Evolutionary conservation across 2,888 invertebrate genomes (phyloP).

Genomic region (Xylocampa areola): DNA sequence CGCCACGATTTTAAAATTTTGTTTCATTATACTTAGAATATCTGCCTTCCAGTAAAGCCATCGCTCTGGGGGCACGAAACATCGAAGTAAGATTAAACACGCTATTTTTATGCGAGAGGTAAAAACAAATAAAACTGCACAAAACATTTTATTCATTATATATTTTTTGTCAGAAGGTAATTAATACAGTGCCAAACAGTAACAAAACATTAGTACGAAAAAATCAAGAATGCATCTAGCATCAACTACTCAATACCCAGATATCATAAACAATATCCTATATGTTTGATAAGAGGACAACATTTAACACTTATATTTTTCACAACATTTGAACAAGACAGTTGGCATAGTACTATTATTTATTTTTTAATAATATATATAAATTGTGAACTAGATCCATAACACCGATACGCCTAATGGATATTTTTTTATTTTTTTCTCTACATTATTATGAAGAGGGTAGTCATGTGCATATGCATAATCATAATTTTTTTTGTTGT

Average conservation of each 20-base stretch:
- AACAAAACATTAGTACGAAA: slow-evolving; percentile 89
- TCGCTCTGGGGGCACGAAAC: too few relatives aligned
- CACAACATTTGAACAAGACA: slow-evolving; percentile 86
- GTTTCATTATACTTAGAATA: too few relatives aligned
- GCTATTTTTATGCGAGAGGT: too few relatives aligned
- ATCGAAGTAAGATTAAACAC: too few relatives aligned
- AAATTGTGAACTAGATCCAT: slow-evolving; percentile 84
- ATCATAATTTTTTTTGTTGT: slow-evolving; percentile 26
- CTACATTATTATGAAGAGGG: slow-evolving; percentile 73
- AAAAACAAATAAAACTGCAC: slow-evolving; percentile 78
- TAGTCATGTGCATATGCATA: slow-evolving; percentile 70
- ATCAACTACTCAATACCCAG: slow-evolving; percentile 84
- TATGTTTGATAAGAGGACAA: slow-evolving; percentile 77
- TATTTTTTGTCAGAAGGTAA: slow-evolving; percentile 90
- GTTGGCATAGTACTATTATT: slow-evolving; percentile 74
- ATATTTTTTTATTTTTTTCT: slow-evolving; percentile 76
- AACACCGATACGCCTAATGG: slow-evolving; percentile 87
- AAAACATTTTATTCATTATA: slow-evolving; percentile 84
- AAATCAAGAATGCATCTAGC: slow-evolving; percentile 88
- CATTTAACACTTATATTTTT: slow-evolving; percentile 85
- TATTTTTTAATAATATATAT: slow-evolving; percentile 63
- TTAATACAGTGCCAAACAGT: slow-evolving; percentile 90
- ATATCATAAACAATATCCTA: slow-evolving; percentile 78
- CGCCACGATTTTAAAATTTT: too few relatives aligned
- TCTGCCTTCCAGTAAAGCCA: too few relatives aligned